Evolutionary conservation across 2,113 vertebrate species (phyloP).

Genomic region (Entomyzon cyanotis): DNA sequence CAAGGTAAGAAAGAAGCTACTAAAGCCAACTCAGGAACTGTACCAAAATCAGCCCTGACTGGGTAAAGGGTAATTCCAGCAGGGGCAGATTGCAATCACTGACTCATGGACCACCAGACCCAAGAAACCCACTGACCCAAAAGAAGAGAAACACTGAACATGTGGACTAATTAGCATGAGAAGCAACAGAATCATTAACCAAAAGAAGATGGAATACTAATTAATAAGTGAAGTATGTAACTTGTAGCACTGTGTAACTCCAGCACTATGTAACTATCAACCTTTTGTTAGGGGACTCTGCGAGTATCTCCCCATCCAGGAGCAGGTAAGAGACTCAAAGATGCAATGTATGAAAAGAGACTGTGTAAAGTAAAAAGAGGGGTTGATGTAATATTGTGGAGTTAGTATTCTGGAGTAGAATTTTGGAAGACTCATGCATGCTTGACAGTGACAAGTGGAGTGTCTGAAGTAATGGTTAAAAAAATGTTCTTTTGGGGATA

Average conservation of each 20-base stretch:
- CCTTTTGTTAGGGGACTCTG: neutral
- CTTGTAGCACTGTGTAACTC: neutral
- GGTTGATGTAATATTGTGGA: too few species aligned
- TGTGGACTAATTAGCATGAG: neutral
- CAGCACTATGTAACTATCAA: neutral
- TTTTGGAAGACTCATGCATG: neutral
- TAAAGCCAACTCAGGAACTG: rapidly evolving
- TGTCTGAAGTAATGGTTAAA: neutral
- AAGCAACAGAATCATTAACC: neutral
- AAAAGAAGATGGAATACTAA: neutral
- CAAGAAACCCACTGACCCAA: neutral
- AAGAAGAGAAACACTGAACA: neutral
- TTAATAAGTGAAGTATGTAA: neutral
- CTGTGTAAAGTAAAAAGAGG: too few species aligned
- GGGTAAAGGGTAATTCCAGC: neutral
- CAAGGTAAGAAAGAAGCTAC: neutral
- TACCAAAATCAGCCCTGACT: neutral
- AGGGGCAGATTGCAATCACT: neutral
- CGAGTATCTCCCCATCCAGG: too few species aligned
- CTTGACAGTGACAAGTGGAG: neutral
- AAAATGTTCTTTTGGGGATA: neutral
- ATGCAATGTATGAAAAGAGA: too few species aligned
- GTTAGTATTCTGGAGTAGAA: neutral
- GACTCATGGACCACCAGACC: rapidly evolving
- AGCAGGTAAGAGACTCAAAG: too few species aligned